phyloP scores from a whole-genome alignment of 2,113 vertebrate species.

The Verasper variegatus region DNA sequence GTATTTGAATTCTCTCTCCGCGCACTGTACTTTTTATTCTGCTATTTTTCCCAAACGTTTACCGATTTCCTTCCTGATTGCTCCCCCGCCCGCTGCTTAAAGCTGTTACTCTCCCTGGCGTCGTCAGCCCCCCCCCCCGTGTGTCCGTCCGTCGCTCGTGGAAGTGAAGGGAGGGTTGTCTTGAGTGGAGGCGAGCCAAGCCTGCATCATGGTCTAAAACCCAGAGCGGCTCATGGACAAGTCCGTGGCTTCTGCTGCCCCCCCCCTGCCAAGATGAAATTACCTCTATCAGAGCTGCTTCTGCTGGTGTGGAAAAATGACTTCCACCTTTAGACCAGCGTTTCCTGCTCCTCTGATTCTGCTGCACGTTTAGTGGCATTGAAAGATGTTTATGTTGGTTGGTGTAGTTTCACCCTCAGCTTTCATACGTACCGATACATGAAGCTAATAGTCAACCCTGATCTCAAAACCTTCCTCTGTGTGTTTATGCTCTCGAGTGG shows the following conservation, averaged over 20 bases:
- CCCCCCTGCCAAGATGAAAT: conserved; percentile 29
- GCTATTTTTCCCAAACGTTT: not conserved
- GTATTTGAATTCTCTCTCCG: not conserved
- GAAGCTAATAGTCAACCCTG: not conserved
- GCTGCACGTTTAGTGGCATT: conserved; percentile 3
- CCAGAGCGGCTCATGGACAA: conserved; percentile 34
- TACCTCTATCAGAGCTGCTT: conserved; percentile 34
- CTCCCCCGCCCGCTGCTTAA: not conserved
- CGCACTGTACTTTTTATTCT: not conserved
- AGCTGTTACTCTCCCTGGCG: not conserved
- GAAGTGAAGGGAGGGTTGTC: conserved; percentile 3
- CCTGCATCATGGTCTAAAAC: conserved; percentile 43
- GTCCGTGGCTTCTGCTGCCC: conserved; percentile 25
- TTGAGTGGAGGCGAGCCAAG: conserved; percentile 2
- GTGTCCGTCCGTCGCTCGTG: not conserved
- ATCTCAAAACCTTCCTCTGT: not conserved
- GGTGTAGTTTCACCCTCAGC: not conserved
- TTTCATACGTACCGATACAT: not conserved
- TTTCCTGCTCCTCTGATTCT: not conserved
- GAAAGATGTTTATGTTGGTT: not conserved
- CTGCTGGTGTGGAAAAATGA: conserved; percentile 6
- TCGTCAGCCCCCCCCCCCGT: not conserved
- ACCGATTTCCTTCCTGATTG: conserved; percentile 13
- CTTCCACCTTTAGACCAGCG: not conserved
- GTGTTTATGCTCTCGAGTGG: too few species aligned